Evolutionary conservation across 2,113 vertebrate species (phyloP).

Genomic region (Sphaerodactylus townsendi): DNA sequence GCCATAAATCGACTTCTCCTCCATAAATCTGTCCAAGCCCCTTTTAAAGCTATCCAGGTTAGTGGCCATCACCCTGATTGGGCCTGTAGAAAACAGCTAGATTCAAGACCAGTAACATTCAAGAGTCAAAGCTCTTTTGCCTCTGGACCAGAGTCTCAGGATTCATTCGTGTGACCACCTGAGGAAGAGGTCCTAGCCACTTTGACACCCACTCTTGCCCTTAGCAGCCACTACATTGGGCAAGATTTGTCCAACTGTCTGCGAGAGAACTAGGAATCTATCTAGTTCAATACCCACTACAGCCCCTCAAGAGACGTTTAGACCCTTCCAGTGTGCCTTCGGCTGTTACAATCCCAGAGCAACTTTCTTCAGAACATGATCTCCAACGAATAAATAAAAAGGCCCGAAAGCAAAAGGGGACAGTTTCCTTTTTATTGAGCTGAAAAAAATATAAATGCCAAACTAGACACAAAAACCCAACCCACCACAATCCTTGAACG

Average conservation of each 20-base stretch:
- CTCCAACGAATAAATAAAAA: too few species aligned
- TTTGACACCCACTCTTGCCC: accelerated
- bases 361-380: too few species aligned
- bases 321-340: background rate
- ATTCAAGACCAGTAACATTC: too few species aligned
- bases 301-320: background rate
- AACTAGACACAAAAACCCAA: accelerated
- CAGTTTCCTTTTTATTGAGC: conserved; percentile 51
- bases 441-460: background rate
- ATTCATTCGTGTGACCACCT: background rate
- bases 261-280: background rate
- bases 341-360: background rate
- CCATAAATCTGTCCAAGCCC: too few species aligned
- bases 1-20: too few species aligned
- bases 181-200: background rate
- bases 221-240: too few species aligned
- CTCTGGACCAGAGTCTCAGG: background rate
- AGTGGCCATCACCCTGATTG: too few species aligned
- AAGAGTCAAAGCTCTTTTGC: too few species aligned
- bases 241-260: background rate
- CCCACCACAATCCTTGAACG: background rate
- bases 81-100: too few species aligned
- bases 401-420: accelerated
- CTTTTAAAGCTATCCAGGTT: too few species aligned
- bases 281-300: background rate